A percentile compares a stretch with the other conserved stretches of the same genome.
phyloP scores from a whole-genome alignment of 2,797 vertebrate species.

The Sciurus carolinensis region DNA sequence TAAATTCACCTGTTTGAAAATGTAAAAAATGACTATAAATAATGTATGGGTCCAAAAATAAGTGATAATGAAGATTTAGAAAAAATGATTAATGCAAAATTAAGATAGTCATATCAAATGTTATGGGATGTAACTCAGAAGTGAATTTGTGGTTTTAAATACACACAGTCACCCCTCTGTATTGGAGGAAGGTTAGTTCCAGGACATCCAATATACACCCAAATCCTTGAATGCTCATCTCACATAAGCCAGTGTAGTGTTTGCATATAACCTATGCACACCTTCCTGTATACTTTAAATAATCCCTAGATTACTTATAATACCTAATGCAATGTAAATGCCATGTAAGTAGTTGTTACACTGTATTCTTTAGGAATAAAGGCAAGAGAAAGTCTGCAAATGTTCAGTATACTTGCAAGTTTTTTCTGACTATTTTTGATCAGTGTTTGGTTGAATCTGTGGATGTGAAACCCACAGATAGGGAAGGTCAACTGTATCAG shows the following conservation, averaged over 20 bases:
- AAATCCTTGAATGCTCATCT: not conserved
- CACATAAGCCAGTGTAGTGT: not conserved
- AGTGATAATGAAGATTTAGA: not conserved
- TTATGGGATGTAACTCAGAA: not conserved
- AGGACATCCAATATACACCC: not conserved
- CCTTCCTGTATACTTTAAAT: not conserved
- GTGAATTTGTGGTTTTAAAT: not conserved
- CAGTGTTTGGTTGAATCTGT: not conserved
- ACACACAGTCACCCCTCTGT: not conserved
- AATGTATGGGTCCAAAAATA: not conserved
- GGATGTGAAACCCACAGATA: not conserved
- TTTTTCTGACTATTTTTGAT: not conserved
- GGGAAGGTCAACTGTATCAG: not conserved
- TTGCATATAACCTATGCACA: not conserved
- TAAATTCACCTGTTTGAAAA: not conserved
- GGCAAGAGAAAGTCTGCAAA: not conserved
- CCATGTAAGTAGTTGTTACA: not conserved
- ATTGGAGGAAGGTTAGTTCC: not conserved
- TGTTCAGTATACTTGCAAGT: not conserved
- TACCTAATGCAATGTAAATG: not conserved
- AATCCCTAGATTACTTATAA: not conserved
- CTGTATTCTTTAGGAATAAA: not conserved
- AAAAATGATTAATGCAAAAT: not conserved
- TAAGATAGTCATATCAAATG: not conserved
- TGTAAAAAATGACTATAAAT: constrained; percentile 8